phyloP scores from a whole-genome alignment of 2,888 invertebrate species.

The Sarcophaga carnaria region DNA sequence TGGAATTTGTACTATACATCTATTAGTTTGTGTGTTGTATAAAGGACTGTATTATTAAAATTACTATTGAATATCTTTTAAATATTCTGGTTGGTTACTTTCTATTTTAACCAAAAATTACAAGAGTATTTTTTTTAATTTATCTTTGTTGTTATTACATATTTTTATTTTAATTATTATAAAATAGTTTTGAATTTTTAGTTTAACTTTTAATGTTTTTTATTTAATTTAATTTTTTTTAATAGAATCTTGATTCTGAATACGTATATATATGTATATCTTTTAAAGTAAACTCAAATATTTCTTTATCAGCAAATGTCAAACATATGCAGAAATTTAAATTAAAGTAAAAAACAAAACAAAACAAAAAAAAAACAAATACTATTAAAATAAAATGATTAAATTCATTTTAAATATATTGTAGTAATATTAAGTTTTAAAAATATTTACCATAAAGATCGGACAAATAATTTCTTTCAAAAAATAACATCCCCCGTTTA shows the following conservation, averaged over 20 bases:
- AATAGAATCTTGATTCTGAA: conserved; percentile 49
- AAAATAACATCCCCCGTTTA: not conserved
- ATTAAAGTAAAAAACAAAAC: conserved; percentile 23
- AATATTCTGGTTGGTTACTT: conserved; percentile 34
- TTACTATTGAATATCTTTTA: conserved; percentile 26
- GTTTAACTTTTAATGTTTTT: conserved; percentile 21
- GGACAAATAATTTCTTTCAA: conserved; percentile 16
- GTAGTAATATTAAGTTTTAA: conserved; percentile 47
- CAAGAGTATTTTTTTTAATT: conserved; percentile 40
- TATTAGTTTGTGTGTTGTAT: conserved; percentile 38
- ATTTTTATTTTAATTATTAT: conserved; percentile 43
- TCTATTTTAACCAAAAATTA: conserved; percentile 40
- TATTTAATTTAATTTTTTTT: conserved; percentile 33
- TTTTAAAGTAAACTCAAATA: conserved; percentile 34
- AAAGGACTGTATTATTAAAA: conserved; percentile 39
- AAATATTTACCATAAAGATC: conserved; percentile 42
- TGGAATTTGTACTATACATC: not conserved
- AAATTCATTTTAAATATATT: conserved; percentile 30
- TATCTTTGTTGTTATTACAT: conserved; percentile 59
- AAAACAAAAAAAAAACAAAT: conserved; percentile 17
- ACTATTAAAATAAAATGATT: conserved; percentile 22
- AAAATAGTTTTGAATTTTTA: conserved; percentile 59
- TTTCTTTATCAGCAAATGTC: conserved; percentile 65
- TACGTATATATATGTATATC: conserved; percentile 39
- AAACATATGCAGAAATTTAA: conserved; percentile 62